These are phyloP conservation scores for Lumbricus terrestris DNA, from an alignment of 2,888 invertebrate species.

Conservation along the genomic window DNA sequence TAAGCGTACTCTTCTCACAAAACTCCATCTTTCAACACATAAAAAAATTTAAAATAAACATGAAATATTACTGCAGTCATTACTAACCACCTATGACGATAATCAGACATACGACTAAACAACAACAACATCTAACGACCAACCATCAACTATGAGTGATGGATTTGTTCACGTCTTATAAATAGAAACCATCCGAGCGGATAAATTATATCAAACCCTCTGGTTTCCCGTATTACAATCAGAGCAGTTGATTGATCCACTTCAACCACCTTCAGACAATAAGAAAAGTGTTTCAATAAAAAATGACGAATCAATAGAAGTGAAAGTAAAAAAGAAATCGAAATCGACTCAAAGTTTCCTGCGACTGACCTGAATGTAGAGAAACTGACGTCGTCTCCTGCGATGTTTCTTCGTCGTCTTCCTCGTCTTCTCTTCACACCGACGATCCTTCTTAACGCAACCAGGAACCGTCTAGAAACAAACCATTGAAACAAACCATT, in stretches of 20 bases:
- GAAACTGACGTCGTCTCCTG: neutral
- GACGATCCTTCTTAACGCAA: neutral
- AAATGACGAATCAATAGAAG: neutral
- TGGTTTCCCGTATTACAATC: no score
- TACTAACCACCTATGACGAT: neutral
- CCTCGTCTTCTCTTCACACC: neutral
- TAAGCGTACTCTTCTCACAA: conserved; percentile 89
- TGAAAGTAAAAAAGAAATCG: neutral
- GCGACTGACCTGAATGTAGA: neutral
- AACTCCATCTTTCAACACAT: conserved; percentile 84
- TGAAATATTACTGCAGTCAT: no score
- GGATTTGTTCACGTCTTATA: no score
- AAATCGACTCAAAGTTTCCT: neutral
- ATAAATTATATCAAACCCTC: no score
- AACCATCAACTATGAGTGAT: no score
- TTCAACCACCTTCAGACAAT: no score
- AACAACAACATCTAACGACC: no score
- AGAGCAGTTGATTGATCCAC: no score
- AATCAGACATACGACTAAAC: no score
- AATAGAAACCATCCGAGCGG: no score
- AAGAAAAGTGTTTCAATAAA: no score
- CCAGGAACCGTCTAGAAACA: neutral
- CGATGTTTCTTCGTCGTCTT: neutral
- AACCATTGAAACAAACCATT: no score
- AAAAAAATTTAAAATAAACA: neutral